phyloP scores from a whole-genome alignment of 2,888 invertebrate genomes.

The Aproaerema taeniolella region DNA sequence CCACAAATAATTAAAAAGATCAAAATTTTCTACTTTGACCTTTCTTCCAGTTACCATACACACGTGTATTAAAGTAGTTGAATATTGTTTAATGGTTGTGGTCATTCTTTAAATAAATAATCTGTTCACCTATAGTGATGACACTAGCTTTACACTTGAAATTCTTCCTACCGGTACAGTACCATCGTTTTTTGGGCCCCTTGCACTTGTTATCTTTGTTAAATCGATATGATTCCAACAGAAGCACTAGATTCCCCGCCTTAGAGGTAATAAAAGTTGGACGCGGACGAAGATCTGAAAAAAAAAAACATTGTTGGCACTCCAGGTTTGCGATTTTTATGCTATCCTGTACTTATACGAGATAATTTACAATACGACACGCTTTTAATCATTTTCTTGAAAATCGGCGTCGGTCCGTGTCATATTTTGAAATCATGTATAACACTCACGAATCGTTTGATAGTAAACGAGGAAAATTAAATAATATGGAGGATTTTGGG shows the following conservation, averaged over 20 bases:
- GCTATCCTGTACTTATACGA: not conserved
- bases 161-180: not conserved
- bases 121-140: not conserved
- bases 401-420: too few relatives aligned
- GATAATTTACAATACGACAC: not conserved
- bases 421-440: too few relatives aligned
- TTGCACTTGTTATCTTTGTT: not conserved
- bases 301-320: not conserved
- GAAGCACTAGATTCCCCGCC: not conserved
- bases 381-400: not conserved
- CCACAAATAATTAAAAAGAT: not conserved
- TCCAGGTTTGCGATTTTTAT: not conserved
- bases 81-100: constrained; percentile 23
- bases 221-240: not conserved
- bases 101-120: constrained; percentile 12
- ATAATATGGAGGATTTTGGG: too few relatives aligned
- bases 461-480: too few relatives aligned
- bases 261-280: not conserved
- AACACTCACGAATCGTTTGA: too few relatives aligned
- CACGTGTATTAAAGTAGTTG: not conserved
- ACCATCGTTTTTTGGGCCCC: not conserved
- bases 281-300: not conserved
- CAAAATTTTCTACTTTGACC: not conserved
- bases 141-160: constrained; percentile 11
- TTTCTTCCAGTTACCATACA: not conserved